Base-by-base conservation (phyloP, 2,797 vertebrate species). In the Takifugu ocellatus region DNA sequence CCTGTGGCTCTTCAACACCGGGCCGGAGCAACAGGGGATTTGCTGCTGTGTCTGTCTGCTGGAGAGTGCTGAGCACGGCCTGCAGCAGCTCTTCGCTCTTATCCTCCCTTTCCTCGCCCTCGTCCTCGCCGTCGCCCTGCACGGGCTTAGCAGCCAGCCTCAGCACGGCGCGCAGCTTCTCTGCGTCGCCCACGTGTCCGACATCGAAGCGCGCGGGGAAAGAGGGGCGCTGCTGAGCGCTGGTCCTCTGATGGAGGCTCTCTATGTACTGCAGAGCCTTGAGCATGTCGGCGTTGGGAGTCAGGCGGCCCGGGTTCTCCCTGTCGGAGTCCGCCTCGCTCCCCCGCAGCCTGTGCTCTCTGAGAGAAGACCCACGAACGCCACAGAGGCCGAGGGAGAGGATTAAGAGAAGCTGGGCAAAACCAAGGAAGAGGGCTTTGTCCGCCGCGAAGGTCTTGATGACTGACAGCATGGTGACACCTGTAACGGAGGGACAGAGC, bases 221-320 rank as follows among this genome's bases (percentile, higher is more conserved):
- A 10, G 60, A 57, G 2, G 43, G 6, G 1, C 75, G 81, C 72
- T 93, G 91, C 55, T 87, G 90, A 58, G 90, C 78, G 68, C 86
- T 87, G 21, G 89, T 87, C 76, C 91, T 92, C 73, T 94, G 93
- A 59, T 82, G 92, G 66, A 98, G 94, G 56, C 89, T 93, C 79
- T 98, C 91, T 49, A 98, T 95, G 87, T 96, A 97, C 72, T 95
- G 92, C 82, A 98, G 77, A 36, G 96, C 96, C 87, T 93, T 94
- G 71, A 98, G 91, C 94, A 98, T 97, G 63, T 98, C 95, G 0
- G 91, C 86, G 15, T 91, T 92, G 2, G 93, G 93, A 54, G 91
- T 49, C 50, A 82, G 89, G 27, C 78, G 91, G 63, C 82, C 75
- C 36, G 36, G 5, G 36, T 84, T 90, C 88, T 70, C 61, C 42